A percentile compares a stretch with the other conserved stretches of the same genome.
phyloP scores from a whole-genome alignment of 1,140 invertebrate genomes.

The Lepidurus couesii region DNA sequence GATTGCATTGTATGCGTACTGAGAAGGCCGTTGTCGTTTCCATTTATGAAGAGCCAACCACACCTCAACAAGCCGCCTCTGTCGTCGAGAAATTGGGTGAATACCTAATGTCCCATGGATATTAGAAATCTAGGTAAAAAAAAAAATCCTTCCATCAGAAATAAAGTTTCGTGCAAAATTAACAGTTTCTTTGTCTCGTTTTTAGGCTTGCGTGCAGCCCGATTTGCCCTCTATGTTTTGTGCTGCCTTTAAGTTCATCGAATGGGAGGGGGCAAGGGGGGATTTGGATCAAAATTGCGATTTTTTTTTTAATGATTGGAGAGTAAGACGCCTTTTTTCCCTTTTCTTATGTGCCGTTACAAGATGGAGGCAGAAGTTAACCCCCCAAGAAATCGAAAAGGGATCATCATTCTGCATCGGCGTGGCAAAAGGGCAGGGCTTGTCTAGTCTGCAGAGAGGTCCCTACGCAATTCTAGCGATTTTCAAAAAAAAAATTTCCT shows the following conservation, averaged over 20 bases:
- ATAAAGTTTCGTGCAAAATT: neutral
- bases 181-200: neutral
- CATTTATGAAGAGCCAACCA: conserved; percentile 87
- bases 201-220: conserved; percentile 11
- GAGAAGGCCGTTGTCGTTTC: conserved; percentile 85
- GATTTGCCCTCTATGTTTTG: conserved; percentile 10
- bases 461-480: conserved; percentile 8
- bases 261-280: neutral
- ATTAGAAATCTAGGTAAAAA: conserved; percentile 52
- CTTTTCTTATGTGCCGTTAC: neutral
- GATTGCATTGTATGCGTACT: conserved; percentile 90
- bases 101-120: conserved; percentile 88
- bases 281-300: conserved; percentile 5
- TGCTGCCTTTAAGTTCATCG: conserved; percentile 18
- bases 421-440: conserved; percentile 20
- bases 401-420: conserved; percentile 8
- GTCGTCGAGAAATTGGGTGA: conserved; percentile 93
- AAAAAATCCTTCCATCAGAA: no score
- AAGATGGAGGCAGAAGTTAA: neutral
- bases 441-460: conserved; percentile 18
- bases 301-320: neutral
- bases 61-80: conserved; percentile 87
- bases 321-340: neutral
- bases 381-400: neutral
- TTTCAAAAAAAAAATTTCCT: neutral